These are phyloP conservation scores for Ochotona princeps DNA, from an alignment of 2,113 vertebrate genomes.

Conservation along the genomic window DNA sequence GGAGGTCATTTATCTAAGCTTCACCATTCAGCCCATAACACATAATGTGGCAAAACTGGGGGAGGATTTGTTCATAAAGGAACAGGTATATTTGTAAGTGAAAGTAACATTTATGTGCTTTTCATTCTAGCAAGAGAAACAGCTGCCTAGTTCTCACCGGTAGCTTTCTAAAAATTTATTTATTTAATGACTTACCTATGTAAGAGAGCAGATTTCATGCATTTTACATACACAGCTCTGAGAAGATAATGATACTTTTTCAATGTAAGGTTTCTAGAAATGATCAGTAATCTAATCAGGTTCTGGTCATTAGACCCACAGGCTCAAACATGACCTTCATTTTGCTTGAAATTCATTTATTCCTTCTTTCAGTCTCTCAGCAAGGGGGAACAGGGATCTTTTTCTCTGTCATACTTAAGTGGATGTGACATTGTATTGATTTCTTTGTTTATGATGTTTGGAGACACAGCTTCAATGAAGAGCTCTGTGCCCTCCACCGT, in stretches of 20 bases:
- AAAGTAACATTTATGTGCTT: slow-evolving; percentile 3
- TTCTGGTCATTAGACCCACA: slow-evolving; percentile 20
- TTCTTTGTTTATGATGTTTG: background rate
- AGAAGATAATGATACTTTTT: background rate
- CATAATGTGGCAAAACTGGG: background rate
- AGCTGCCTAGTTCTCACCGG: background rate
- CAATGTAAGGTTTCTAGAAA: slow-evolving; percentile 18
- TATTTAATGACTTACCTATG: background rate
- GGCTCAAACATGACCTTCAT: background rate
- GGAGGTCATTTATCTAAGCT: background rate
- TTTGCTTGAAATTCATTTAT: slow-evolving; percentile 42
- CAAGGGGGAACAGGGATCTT: background rate
- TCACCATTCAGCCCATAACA: background rate
- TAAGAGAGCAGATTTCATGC: too few species aligned
- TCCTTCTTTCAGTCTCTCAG: background rate
- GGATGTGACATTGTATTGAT: background rate
- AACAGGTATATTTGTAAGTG: slow-evolving; percentile 12
- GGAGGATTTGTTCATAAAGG: slow-evolving; percentile 25
- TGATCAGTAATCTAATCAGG: background rate
- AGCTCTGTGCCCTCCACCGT: background rate
- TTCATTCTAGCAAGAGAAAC: background rate
- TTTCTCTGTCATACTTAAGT: background rate
- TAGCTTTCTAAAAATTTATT: background rate
- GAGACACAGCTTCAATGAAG: background rate
- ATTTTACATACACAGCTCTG: too few species aligned